Conservation (phyloP, 2,113 vertebrate species). For the Burhinus oedicnemus region DNA sequence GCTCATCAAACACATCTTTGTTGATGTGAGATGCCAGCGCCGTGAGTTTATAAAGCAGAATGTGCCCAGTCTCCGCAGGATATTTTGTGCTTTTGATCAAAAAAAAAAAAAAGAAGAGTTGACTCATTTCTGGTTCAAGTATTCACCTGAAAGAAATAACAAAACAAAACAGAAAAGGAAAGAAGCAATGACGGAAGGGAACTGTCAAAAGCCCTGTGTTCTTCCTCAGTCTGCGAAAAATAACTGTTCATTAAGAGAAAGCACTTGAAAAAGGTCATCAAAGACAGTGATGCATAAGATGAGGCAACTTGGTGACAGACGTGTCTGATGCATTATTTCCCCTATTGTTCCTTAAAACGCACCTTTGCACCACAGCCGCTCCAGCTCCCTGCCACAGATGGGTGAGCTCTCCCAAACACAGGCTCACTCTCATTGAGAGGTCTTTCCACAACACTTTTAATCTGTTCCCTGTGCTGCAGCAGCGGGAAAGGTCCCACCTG, state of each 20-base stretch:
- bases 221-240: not conserved
- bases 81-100: not conserved
- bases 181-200: not conserved
- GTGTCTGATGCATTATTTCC: not conserved
- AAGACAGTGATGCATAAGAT: not conserved
- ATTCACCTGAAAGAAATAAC: constrained; percentile 29
- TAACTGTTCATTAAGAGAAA: not conserved
- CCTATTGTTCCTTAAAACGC: accelerated
- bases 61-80: not conserved
- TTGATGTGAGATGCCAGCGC: accelerated
- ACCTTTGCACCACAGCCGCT: not conserved
- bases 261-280: constrained; percentile 1
- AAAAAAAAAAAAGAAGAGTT: not conserved
- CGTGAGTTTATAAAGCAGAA: not conserved
- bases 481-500: not conserved
- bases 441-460: not conserved
- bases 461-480: not conserved
- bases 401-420: not conserved
- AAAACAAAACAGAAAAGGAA: not conserved
- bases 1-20: not conserved
- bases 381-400: not conserved
- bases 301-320: not conserved
- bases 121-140: constrained; percentile 44
- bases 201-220: not conserved
- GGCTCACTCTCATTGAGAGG: accelerated